A percentile compares a stretch with the other conserved stretches of the same genome.
These are phyloP conservation scores for Dascyllus trimaculatus DNA, from an alignment of 2,113 vertebrate species.

Conservation along the genomic window DNA sequence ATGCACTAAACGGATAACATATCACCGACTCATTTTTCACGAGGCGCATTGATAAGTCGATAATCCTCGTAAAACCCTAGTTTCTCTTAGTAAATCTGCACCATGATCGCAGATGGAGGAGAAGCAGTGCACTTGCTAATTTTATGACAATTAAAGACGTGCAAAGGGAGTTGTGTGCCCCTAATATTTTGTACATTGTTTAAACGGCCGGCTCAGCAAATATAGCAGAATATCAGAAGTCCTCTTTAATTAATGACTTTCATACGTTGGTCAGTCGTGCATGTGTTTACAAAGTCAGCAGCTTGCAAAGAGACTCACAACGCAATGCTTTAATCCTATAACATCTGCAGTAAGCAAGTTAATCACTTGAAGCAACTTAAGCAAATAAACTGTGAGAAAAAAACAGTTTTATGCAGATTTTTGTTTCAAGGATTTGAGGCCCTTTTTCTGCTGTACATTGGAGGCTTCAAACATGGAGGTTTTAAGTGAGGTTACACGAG, in stretches of 20 bases:
- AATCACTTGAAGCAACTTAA: too few species aligned
- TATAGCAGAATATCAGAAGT: background rate
- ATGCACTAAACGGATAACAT: conserved; percentile 27
- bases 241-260: background rate
- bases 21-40: conserved; percentile 36
- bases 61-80: conserved; percentile 20
- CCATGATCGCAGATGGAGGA: conserved; percentile 11
- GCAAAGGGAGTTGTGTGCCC: background rate
- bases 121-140: conserved; percentile 5
- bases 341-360: too few species aligned
- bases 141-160: background rate
- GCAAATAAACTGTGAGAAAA: too few species aligned
- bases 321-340: too few species aligned
- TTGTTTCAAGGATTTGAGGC: too few species aligned
- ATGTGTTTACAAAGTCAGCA: background rate
- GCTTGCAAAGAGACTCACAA: background rate
- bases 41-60: conserved; percentile 21
- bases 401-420: too few species aligned
- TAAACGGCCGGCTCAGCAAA: background rate
- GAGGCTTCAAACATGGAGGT: too few species aligned
- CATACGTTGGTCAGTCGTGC: background rate
- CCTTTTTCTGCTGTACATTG: too few species aligned
- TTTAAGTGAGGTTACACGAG: background rate
- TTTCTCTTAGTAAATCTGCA: conserved; percentile 45
- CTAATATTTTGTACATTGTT: background rate